Evolutionary conservation across 2,113 vertebrate genomes (phyloP).

Genomic region (Notechis scutatus): DNA sequence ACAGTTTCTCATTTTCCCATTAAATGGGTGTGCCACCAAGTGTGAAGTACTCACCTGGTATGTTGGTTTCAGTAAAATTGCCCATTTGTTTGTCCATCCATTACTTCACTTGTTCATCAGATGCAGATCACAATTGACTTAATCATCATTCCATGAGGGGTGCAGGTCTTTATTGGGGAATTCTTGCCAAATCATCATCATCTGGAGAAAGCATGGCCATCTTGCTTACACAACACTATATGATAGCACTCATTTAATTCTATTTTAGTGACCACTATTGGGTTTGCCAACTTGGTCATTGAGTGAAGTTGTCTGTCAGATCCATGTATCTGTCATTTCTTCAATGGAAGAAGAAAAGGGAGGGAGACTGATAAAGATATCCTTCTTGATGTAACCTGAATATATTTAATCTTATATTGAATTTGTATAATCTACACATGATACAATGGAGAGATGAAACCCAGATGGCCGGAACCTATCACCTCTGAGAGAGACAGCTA

Average conservation of each 20-base stretch:
- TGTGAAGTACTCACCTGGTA: neutral
- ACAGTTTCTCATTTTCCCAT: neutral
- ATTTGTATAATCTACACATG: no score
- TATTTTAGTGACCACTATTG: neutral
- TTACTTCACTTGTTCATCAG: neutral
- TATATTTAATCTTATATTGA: no score
- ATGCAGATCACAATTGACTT: neutral
- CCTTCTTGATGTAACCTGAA: no score
- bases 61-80: neutral
- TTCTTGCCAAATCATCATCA: neutral
- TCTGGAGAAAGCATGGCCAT: neutral
- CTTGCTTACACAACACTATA: neutral
- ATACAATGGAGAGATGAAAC: no score
- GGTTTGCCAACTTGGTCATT: no score
- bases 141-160: neutral
- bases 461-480: no score
- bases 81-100: neutral
- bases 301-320: no score
- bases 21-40: neutral
- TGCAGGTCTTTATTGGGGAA: neutral
- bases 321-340: no score
- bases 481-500: no score
- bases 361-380: no score
- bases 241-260: neutral
- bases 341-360: no score